Evolutionary conservation across 2,797 vertebrate genomes (phyloP).

Genomic region (Acanthopagrus latus): DNA sequence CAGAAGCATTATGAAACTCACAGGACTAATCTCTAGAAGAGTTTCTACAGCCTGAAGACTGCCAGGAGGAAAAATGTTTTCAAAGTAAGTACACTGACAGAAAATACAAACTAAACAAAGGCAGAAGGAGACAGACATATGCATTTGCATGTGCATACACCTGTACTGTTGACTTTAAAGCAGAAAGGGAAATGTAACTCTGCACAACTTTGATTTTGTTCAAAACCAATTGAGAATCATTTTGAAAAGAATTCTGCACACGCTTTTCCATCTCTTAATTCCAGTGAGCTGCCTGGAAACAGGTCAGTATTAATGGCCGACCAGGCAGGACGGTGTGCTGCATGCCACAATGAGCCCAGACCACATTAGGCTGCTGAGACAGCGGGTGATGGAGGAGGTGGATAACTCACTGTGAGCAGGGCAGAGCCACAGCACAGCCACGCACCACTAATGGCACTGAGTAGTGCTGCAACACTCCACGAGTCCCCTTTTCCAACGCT

Average conservation of each 20-base stretch:
- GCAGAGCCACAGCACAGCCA: slow-evolving; percentile 23
- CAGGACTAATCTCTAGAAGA: slow-evolving; percentile 57
- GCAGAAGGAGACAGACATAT: slow-evolving; percentile 23
- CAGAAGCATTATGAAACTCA: slow-evolving; percentile 53
- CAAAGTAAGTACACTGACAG: slow-evolving; percentile 38
- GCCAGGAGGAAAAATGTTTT: slow-evolving; percentile 49
- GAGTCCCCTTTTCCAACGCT: slow-evolving; percentile 1
- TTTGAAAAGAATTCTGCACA: not conserved
- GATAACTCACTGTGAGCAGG: slow-evolving; percentile 36
- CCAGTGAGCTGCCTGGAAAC: slow-evolving; percentile 23
- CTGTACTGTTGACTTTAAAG: slow-evolving; percentile 18
- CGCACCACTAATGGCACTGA: slow-evolving; percentile 30
- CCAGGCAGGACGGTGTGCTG: slow-evolving; percentile 19
- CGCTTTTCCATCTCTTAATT: slow-evolving; percentile 2
- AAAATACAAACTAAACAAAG: slow-evolving; percentile 44
- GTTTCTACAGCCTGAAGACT: slow-evolving; percentile 53
- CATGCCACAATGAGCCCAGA: slow-evolving; percentile 46
- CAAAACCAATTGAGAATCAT: not conserved
- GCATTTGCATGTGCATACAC: slow-evolving; percentile 14
- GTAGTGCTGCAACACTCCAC: slow-evolving; percentile 28
- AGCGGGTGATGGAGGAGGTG: slow-evolving; percentile 36
- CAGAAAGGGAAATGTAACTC: not conserved
- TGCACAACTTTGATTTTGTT: not conserved
- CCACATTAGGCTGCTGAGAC: slow-evolving; percentile 40
- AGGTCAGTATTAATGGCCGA: slow-evolving; percentile 39